These are phyloP conservation scores for Clarias macrocephalus DNA, from an alignment of 2,113 vertebrate species.

Conservation along the genomic window DNA sequence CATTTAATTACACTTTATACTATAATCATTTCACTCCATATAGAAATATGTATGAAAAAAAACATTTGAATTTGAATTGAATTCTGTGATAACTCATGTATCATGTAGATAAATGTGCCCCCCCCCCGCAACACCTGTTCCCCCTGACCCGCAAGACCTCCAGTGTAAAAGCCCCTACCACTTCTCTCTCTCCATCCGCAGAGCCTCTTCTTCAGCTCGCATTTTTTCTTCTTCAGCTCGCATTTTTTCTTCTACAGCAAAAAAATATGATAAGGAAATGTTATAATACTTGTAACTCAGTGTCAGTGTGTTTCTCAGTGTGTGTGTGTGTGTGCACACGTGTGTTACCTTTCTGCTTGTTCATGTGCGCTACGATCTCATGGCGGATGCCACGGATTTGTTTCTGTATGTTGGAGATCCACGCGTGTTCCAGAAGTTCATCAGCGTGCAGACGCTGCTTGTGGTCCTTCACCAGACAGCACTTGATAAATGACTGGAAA, in stretches of 20 bases:
- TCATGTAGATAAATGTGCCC: no score
- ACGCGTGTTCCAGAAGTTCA: neutral
- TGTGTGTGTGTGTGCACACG: neutral
- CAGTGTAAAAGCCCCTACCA: neutral
- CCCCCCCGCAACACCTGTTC: no score
- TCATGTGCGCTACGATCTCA: neutral
- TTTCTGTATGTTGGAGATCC: neutral
- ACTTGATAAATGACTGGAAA: neutral
- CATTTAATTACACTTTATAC: no score
- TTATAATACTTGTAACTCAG: neutral
- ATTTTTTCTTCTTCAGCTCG: neutral
- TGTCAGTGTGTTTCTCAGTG: neutral
- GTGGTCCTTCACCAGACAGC: neutral
- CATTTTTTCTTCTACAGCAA: neutral
- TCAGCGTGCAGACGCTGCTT: neutral
- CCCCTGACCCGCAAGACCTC: neutral
- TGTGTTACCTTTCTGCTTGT: neutral
- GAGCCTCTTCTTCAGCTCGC: neutral
- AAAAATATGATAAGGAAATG: neutral
- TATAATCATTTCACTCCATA: no score
- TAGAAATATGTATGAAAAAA: no score
- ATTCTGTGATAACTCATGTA: neutral
- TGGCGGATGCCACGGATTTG: neutral
- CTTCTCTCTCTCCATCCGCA: neutral
- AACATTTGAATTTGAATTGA: neutral